phyloP scores from a whole-genome alignment of 2,797 vertebrate genomes.

The Manis javanica region DNA sequence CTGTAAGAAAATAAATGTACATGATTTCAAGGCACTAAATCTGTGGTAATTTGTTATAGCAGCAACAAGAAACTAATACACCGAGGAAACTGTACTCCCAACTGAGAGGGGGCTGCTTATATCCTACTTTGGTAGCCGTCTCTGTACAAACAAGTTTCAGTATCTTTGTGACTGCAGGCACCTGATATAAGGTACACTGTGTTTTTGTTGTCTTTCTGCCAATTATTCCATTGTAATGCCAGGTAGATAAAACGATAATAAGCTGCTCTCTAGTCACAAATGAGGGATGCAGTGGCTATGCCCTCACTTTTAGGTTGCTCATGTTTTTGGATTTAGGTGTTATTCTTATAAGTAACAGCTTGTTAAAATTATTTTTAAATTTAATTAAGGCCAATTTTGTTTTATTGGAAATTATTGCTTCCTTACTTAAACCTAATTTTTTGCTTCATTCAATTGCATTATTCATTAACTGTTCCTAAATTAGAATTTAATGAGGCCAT shows the following conservation, averaged over 20 bases:
- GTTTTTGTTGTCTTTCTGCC: not conserved
- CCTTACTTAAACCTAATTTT: not conserved
- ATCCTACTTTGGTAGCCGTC: not conserved
- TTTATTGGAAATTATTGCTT: not conserved
- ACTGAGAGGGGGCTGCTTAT: not conserved
- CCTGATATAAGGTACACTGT: not conserved
- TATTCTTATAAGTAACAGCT: not conserved
- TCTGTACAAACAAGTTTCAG: not conserved
- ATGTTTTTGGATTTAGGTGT: not conserved
- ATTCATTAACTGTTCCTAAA: conserved; percentile 10
- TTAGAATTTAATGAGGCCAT: not conserved
- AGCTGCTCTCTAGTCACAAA: not conserved
- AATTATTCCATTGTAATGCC: not conserved
- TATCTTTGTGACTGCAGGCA: not conserved
- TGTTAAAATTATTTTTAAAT: conserved; percentile 46
- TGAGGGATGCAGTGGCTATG: not conserved
- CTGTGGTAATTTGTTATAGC: not conserved
- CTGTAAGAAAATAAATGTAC: not conserved
- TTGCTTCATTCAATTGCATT: not conserved
- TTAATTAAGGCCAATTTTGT: conserved; percentile 11
- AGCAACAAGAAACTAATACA: not conserved
- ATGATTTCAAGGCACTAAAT: not conserved
- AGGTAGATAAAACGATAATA: not conserved
- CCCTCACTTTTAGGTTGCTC: not conserved
- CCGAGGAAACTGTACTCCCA: not conserved